Percentiles rank a stretch among this genome's conserved stretches.
These are phyloP conservation scores for Thunnus thynnus DNA, from an alignment of 2,113 vertebrate genomes.

Conservation along the genomic window DNA sequence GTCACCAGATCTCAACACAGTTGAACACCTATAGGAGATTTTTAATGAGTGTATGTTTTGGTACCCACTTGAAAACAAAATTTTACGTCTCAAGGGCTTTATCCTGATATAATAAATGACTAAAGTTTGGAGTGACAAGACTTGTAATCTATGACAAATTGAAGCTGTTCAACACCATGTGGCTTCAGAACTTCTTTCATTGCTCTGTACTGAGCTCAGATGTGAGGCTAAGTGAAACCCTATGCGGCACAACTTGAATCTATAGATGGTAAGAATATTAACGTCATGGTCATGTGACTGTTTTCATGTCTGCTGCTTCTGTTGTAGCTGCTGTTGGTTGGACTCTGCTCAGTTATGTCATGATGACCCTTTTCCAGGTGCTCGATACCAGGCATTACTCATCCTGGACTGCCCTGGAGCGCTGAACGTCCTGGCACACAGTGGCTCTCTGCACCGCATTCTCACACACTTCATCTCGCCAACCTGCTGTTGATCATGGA, in stretches of 20 bases:
- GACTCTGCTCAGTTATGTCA: slow-evolving; percentile 24
- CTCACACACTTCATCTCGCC: slow-evolving; percentile 91
- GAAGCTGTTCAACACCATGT: no score
- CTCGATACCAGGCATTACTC: slow-evolving; percentile 92
- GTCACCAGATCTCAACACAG: no score
- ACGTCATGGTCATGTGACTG: background rate
- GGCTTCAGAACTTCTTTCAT: no score
- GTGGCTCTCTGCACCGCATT: slow-evolving; percentile 94
- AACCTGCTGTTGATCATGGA: slow-evolving; percentile 93
- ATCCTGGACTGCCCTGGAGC: slow-evolving; percentile 95
- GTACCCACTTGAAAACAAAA: no score
- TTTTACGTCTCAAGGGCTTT: no score
- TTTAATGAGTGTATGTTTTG: no score
- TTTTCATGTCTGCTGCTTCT: background rate
- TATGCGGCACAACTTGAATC: slow-evolving; percentile 94
- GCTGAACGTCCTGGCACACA: slow-evolving; percentile 92
- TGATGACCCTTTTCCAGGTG: slow-evolving; percentile 80
- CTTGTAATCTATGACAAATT: no score
- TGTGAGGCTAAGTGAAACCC: slow-evolving; percentile 82
- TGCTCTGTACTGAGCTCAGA: background rate
- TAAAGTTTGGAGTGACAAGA: no score
- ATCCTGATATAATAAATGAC: no score
- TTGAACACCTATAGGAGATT: no score
- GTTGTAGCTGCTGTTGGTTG: background rate
- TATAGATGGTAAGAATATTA: slow-evolving; percentile 68